Evolutionary conservation across 2,113 vertebrate genomes (phyloP).

Genomic region (Phrynosoma platyrhinos): DNA sequence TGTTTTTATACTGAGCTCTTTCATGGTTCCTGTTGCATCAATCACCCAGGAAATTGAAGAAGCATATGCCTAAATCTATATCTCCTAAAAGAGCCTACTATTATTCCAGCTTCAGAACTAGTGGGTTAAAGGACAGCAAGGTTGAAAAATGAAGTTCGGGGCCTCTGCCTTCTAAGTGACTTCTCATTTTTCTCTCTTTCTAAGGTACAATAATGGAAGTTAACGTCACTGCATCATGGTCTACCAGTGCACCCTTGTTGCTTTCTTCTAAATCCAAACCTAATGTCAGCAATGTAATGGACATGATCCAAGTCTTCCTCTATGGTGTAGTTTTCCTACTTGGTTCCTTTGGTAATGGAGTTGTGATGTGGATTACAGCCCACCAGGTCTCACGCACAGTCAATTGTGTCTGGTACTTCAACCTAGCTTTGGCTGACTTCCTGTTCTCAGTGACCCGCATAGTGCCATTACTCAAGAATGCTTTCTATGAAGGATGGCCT

Average conservation of each 20-base stretch:
- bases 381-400: constrained; percentile 54
- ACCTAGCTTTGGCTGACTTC: constrained; percentile 64
- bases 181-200: neutral
- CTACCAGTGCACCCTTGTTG: neutral
- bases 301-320: constrained; percentile 67
- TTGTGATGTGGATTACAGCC: constrained; percentile 80
- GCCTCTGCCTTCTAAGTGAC: neutral
- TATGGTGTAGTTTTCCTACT: constrained; percentile 73
- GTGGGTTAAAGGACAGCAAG: too few relatives aligned
- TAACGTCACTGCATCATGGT: neutral
- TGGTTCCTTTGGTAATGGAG: constrained; percentile 76
- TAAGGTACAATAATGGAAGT: constrained; percentile 8
- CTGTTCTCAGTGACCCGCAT: constrained; percentile 76
- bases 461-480: constrained; percentile 73
- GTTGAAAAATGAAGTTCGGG: neutral
- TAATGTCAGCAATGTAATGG: constrained; percentile 65
- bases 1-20: neutral
- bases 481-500: constrained; percentile 76
- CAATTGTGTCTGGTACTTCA: constrained; percentile 74
- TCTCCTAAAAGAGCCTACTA: neutral
- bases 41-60: neutral
- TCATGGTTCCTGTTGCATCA: neutral
- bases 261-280: neutral
- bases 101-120: neutral
- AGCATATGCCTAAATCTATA: neutral